phyloP scores from a whole-genome alignment of 2,113 vertebrate species.

The Meles meles region DNA sequence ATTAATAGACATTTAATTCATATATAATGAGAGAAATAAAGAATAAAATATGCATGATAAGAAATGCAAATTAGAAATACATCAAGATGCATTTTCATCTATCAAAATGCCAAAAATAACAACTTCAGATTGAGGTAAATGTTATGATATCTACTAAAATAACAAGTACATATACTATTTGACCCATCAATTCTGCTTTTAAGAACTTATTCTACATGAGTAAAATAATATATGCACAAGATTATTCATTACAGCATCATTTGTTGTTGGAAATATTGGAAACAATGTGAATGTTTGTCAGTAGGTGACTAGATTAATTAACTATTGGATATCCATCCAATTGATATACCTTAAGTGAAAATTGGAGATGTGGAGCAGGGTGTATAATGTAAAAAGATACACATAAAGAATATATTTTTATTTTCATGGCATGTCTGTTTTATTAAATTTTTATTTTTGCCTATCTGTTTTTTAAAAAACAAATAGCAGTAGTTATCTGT shows the following conservation, averaged over 20 bases:
- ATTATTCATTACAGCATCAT: neutral
- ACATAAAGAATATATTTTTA: neutral
- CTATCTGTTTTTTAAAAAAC: neutral
- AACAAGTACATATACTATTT: neutral
- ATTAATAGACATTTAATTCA: neutral
- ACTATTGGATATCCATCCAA: neutral
- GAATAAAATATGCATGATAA: conserved; percentile 25
- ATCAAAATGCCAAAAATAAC: neutral
- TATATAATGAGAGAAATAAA: neutral
- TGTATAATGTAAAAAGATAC: neutral
- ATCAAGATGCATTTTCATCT: neutral
- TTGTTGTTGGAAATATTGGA: neutral
- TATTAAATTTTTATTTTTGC: neutral
- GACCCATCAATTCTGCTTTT: neutral
- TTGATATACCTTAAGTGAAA: neutral
- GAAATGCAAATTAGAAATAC: neutral
- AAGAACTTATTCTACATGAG: neutral
- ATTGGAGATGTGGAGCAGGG: neutral
- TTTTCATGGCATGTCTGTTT: neutral
- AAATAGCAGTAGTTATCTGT: neutral
- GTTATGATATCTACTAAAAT: neutral
- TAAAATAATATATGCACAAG: neutral
- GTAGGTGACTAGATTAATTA: neutral
- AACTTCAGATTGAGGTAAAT: neutral
- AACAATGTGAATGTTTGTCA: neutral